Percentiles rank a stretch among this genome's conserved stretches.
These are phyloP conservation scores for Siphamia tubifer DNA, from an alignment of 2,113 vertebrate species.

Conservation along the genomic window DNA sequence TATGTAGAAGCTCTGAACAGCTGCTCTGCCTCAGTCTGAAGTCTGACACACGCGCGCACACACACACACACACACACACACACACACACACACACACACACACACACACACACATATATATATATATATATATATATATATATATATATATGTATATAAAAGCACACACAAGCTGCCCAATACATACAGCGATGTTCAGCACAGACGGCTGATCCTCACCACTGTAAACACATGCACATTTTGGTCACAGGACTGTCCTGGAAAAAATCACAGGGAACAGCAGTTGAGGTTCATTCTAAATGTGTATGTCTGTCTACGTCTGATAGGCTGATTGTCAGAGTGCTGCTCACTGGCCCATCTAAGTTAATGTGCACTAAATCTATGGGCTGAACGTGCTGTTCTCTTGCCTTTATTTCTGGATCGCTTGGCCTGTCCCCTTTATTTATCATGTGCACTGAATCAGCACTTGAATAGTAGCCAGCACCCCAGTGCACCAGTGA, in stretches of 20 bases:
- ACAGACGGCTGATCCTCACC: conserved; percentile 44
- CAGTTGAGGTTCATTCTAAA: conserved; percentile 4
- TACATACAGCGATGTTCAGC: conserved; percentile 18
- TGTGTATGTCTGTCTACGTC: neutral
- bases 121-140: too few species aligned
- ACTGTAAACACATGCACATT: conserved; percentile 53
- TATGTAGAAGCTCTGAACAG: conserved; percentile 59
- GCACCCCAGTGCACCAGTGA: conserved; percentile 27
- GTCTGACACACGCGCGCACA: neutral
- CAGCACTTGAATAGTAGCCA: conserved; percentile 53
- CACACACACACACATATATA: too few species aligned
- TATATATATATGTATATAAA: neutral
- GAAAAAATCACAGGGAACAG: neutral
- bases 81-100: too few species aligned
- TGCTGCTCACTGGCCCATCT: neutral
- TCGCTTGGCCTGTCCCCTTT: neutral
- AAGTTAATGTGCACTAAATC: conserved; percentile 31
- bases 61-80: too few species aligned
- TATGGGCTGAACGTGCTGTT: conserved; percentile 38
- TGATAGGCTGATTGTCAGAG: conserved; percentile 5
- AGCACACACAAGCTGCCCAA: conserved; percentile 1
- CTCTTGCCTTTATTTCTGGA: conserved; percentile 44
- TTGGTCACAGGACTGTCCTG: neutral
- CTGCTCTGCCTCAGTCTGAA: conserved; percentile 46
- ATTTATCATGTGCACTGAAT: conserved; percentile 55